These are phyloP conservation scores for Drosophila fungiperda DNA, from an alignment of 2,888 invertebrate species.

Conservation along the genomic window DNA sequence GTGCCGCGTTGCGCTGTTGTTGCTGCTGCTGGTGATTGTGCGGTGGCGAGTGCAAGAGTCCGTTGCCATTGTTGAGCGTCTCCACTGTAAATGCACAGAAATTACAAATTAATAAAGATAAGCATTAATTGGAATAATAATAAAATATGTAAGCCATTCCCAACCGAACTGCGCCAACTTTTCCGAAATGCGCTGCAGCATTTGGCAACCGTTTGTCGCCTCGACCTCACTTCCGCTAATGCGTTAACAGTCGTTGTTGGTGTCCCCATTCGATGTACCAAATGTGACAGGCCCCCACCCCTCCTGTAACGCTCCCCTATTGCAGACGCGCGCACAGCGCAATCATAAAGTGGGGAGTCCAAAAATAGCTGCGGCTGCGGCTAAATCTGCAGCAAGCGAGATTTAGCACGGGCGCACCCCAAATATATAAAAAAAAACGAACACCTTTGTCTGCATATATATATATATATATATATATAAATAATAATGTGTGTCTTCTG, in stretches of 20 bases:
- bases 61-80: slow-evolving; percentile 90
- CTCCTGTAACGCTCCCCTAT: slow-evolving; percentile 24
- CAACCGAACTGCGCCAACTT: slow-evolving; percentile 55
- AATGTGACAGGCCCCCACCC: slow-evolving; percentile 35
- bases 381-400: slow-evolving; percentile 50
- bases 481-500: slow-evolving; percentile 13
- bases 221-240: slow-evolving; percentile 45
- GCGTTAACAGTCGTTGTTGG: slow-evolving; percentile 1
- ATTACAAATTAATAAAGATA: background rate
- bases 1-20: slow-evolving; percentile 57
- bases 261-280: slow-evolving; percentile 17
- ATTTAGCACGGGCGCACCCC: slow-evolving; percentile 51
- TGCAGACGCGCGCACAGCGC: slow-evolving; percentile 7
- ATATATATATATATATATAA: slow-evolving; percentile 11
- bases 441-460: slow-evolving; percentile 8
- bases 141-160: slow-evolving; percentile 32
- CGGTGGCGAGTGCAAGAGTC: slow-evolving; percentile 90
- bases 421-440: slow-evolving; percentile 10
- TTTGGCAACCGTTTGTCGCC: slow-evolving; percentile 36
- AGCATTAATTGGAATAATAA: background rate
- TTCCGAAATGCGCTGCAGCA: slow-evolving; percentile 61
- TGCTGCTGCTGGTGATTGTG: slow-evolving; percentile 87
- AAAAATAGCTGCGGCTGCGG: slow-evolving; percentile 56
- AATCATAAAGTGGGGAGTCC: slow-evolving; percentile 63
- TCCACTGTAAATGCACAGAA: slow-evolving; percentile 81